phyloP scores from a whole-genome alignment of 2,888 invertebrate species.

The Idaea biselata region DNA sequence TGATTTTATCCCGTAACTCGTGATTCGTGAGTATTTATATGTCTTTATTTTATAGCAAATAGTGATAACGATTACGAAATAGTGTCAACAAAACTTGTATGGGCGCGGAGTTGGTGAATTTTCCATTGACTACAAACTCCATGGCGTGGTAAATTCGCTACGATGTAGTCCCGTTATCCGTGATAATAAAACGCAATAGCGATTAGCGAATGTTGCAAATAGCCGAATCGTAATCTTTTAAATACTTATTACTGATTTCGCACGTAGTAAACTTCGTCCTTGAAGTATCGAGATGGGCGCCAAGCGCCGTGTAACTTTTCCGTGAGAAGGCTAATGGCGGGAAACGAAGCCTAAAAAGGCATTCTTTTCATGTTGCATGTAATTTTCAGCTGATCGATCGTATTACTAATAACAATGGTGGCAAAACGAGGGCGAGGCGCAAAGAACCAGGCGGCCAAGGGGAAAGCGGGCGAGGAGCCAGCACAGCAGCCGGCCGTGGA shows the following conservation, averaged over 20 bases:
- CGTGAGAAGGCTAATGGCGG: slow-evolving; percentile 42
- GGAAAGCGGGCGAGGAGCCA: slow-evolving; percentile 57
- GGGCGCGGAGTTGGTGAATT: slow-evolving; percentile 52
- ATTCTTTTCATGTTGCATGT: slow-evolving; percentile 38
- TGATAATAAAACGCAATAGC: slow-evolving; percentile 32
- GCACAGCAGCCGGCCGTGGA: slow-evolving; percentile 46
- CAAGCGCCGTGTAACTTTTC: slow-evolving; percentile 36
- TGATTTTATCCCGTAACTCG: slow-evolving; percentile 46
- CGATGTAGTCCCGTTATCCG: slow-evolving; percentile 54
- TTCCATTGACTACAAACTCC: slow-evolving; percentile 68
- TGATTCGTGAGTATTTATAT: slow-evolving; percentile 43
- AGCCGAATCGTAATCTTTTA: slow-evolving; percentile 22
- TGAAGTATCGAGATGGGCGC: slow-evolving; percentile 61
- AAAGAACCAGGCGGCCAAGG: slow-evolving; percentile 62
- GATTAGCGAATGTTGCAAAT: slow-evolving; percentile 25
- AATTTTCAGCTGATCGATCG: slow-evolving; percentile 13
- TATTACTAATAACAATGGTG: slow-evolving; percentile 57
- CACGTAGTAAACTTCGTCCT: slow-evolving; percentile 56
- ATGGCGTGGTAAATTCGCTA: slow-evolving; percentile 61
- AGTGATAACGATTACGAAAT: slow-evolving; percentile 7
- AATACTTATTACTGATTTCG: slow-evolving; percentile 42
- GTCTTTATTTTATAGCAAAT: background rate
- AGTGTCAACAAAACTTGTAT: slow-evolving; percentile 24
- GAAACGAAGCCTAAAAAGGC: slow-evolving; percentile 39
- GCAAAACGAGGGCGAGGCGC: slow-evolving; percentile 74